Base-by-base conservation (phyloP, 2,797 vertebrate species). In the Kryptolebias ocellatus region DNA sequence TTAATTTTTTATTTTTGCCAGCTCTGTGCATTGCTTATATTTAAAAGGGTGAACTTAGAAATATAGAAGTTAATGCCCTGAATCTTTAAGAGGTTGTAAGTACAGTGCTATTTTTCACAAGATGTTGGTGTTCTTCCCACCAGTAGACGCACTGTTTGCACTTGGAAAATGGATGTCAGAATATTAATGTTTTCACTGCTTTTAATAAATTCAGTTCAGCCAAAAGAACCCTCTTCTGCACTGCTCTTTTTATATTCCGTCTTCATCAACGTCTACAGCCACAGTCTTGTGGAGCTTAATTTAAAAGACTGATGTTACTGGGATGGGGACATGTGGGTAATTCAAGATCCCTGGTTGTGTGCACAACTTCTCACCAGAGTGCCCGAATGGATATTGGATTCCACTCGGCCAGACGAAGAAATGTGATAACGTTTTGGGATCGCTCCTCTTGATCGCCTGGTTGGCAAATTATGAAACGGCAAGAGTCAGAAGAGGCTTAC, bases 371-470 rank as follows among this genome's bases (percentile, higher is more conserved):
- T 27, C 34, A 49, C 7, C 14, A 18, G 8, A 34, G 27, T 6
- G 60, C 20, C 8, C 31, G 14, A 67, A 81, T 88, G 73, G 0
- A 87, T 86, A 66, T 12, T 45, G 75, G 75, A 78, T 82, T 85
- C 55, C 24, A 69, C 55, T 65, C 4, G 2, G 42, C 51, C n/a
- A 8, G 47, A 74, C 16, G 7, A 77, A 42, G 72, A 75, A 79
- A 76, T 10, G 4, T 60, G 67, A 78, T 79, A 27, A 80, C 60
- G 73, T 80, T 79, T 84, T 55, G 72, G 45, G 74, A 83, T 89
- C 79, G 62, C 72, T 78, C 87, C 71, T 66, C 77, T 67, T 77
- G 76, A 83, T 86, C 80, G 79, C 69, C 75, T 69, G 75, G 52
- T 44, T 53, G 54, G 74, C 70, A 80, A 85, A 88, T 90, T 81